Conservation (phyloP, 2,888 invertebrate genomes). For the Diplolepis rosae region DNA sequence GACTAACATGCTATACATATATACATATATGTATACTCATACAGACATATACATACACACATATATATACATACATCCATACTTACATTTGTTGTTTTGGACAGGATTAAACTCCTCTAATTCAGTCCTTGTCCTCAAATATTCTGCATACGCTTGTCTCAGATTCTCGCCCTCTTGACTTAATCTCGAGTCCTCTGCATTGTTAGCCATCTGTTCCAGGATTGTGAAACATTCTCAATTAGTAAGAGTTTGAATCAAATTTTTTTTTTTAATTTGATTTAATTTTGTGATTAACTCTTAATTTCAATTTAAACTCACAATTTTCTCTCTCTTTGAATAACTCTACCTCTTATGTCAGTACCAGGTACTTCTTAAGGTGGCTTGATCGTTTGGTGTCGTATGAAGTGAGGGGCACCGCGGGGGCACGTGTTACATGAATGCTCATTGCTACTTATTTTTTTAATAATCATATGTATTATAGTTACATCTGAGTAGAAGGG, state of each 20-base stretch:
- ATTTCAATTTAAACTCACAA: no score
- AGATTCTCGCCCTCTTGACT: no score
- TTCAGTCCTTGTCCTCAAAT: neutral
- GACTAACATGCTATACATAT: neutral
- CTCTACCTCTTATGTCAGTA: neutral
- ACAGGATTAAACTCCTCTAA: neutral
- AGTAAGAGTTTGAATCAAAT: conserved; percentile 10
- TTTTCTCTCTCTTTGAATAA: neutral
- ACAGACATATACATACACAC: no score
- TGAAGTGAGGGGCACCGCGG: no score
- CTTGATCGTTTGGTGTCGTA: no score
- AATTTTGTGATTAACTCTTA: no score
- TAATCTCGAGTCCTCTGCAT: neutral
- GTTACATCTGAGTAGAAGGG: no score
- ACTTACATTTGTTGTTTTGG: conserved; percentile 31
- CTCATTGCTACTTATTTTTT: no score
- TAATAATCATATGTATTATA: no score
- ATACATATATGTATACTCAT: no score
- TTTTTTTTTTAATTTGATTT: neutral
- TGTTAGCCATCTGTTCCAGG: conserved; percentile 35
- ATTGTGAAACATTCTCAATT: conserved; percentile 33
- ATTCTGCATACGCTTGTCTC: conserved; percentile 17
- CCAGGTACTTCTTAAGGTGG: neutral
- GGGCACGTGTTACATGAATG: no score
- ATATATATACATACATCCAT: no score